Evolutionary conservation across 2,888 invertebrate species (phyloP).

Genomic region (Globia sparganii): DNA sequence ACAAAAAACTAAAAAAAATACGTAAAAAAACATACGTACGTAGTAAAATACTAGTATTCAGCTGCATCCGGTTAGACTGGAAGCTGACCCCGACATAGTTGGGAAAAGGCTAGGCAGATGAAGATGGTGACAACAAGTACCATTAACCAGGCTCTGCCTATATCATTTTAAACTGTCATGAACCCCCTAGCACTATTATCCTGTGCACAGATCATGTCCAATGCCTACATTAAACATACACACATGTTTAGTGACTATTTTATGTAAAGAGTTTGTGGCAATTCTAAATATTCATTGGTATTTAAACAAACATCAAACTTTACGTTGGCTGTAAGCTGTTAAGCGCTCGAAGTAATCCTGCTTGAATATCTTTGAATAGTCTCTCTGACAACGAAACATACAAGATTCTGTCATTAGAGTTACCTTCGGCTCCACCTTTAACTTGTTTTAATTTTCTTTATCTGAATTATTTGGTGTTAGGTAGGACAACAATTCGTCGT

Average conservation of each 20-base stretch:
- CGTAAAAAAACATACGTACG: no score
- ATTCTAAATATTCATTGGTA: slow-evolving; percentile 60
- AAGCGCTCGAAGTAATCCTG: slow-evolving; percentile 38
- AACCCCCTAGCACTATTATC: not conserved
- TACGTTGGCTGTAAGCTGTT: slow-evolving; percentile 45
- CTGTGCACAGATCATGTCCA: slow-evolving; percentile 24
- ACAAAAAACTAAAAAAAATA: no score
- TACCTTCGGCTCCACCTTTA: not conserved
- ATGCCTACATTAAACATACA: slow-evolving; percentile 16
- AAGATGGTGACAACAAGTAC: no score
- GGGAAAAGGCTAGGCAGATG: no score
- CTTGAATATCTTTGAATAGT: slow-evolving; percentile 27
- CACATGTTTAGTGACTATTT: slow-evolving; percentile 45
- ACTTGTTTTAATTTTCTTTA: slow-evolving; percentile 10
- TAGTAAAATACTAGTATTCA: no score
- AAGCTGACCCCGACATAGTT: no score
- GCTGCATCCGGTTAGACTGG: no score
- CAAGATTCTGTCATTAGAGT: slow-evolving; percentile 1
- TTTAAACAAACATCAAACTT: slow-evolving; percentile 64
- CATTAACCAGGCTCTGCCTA: no score
- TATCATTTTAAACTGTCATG: not conserved
- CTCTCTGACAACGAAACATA: slow-evolving; percentile 1
- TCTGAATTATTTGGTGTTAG: not conserved
- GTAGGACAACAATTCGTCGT: not conserved
- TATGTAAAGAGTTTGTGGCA: slow-evolving; percentile 45